Evolutionary conservation across 2,797 vertebrate species (phyloP).

Genomic region (Micromesistius poutassou): DNA sequence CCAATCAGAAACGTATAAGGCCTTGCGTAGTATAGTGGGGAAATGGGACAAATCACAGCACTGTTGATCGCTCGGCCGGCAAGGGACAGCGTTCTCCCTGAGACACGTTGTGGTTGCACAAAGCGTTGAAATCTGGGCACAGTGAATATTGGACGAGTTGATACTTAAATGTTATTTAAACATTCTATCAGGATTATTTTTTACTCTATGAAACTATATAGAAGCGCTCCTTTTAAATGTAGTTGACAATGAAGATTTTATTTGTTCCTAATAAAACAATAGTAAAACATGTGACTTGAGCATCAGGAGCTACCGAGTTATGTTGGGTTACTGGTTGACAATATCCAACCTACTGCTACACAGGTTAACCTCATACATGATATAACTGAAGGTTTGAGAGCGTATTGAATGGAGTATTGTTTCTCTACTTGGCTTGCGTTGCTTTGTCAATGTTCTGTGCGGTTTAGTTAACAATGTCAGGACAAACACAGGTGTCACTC

Average conservation of each 20-base stretch:
- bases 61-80: background rate
- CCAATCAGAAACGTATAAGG: background rate
- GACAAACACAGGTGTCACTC: background rate
- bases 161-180: background rate
- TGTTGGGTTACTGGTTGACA: background rate
- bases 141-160: background rate
- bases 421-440: background rate
- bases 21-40: background rate
- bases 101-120: constrained; percentile 12
- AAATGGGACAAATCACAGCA: background rate
- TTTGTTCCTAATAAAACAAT: constrained; percentile 43
- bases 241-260: constrained; percentile 33
- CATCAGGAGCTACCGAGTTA: too few species aligned
- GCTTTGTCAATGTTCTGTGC: background rate
- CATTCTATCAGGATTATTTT: constrained; percentile 23
- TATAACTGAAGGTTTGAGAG: background rate
- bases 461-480: background rate
- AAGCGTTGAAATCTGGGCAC: background rate
- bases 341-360: background rate
- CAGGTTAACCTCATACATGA: background rate
- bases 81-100: background rate
- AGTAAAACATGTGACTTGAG: background rate
- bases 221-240: constrained; percentile 17
- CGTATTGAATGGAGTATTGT: background rate
- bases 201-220: constrained; percentile 26